Evolutionary conservation across 2,113 vertebrate genomes (phyloP), one percentile per base, ranked within the genome.

Genomic region (Shinisaurus crocodilurus): DNA sequence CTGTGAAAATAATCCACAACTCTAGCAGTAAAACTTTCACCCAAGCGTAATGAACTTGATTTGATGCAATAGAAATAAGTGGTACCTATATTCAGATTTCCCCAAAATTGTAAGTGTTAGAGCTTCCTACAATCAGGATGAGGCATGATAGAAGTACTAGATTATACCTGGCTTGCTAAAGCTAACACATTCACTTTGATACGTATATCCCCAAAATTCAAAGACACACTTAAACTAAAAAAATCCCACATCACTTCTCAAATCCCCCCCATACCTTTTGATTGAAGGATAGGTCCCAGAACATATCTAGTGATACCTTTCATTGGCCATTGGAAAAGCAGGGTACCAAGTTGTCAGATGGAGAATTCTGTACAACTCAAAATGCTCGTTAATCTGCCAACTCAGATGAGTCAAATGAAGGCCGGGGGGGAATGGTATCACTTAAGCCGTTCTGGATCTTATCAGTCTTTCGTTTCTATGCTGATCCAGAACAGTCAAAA

Each of bases 1-100:
- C 99, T 99, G 95, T 93, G 94, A 95, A 96, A 89, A 92, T 40
- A 97, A 95, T 94, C 93, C 91, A 90, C 92, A 88, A 67, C 34
- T 75, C 37, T 76, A 40, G 65, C 79, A 85, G 1, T 69, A 3
- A 69, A 63, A 48, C 50, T 92, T 92, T 69, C 82, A 92, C 90
- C 70, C 60, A 2, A 5, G n/a, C 88, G 45, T 43, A 72, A 79
- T 23, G 1, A 34, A 45, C 69, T 57, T 1, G 0, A 72, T 82
- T 6, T 25, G 50, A 43, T 57, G n/a, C 79, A 27, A 74, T 12
- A 72, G 80, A 60, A 40, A 43, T 83, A 37, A 16, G 34, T 57
- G 15, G 34, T 72, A 63, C 60, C 15, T 72, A 45, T n/a, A 16
- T 87, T 76, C 48, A 57, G 29, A 63, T 63, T 29, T 74, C 18